phyloP scores from a whole-genome alignment of 2,113 vertebrate genomes.

The Deroptyus accipitrinus region DNA sequence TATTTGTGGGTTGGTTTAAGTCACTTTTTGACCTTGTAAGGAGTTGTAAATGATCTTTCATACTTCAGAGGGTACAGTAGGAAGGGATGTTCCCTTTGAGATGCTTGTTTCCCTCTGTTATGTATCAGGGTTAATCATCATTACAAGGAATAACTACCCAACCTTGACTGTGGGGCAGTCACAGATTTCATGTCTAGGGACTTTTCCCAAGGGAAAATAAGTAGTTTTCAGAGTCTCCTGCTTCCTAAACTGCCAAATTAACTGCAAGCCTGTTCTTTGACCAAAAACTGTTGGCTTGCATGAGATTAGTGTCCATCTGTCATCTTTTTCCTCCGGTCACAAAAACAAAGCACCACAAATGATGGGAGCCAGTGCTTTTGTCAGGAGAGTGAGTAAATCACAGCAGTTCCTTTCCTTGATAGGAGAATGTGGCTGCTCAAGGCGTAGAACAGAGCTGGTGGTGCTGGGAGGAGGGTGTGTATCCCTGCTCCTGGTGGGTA shows the following conservation, averaged over 20 bases:
- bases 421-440: neutral
- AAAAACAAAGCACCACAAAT: neutral
- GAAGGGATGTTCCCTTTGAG: neutral
- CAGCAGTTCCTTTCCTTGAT: neutral
- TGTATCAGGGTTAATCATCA: neutral
- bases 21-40: neutral
- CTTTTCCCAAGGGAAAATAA: conserved; percentile 1
- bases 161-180: neutral
- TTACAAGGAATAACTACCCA: neutral
- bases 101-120: neutral
- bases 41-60: neutral
- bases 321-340: neutral
- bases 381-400: neutral
- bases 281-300: neutral
- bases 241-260: neutral
- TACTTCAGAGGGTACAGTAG: neutral
- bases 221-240: neutral
- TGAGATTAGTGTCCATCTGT: neutral
- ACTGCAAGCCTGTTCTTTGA: neutral
- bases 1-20: neutral
- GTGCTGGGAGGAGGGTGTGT: neutral
- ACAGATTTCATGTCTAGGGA: neutral
- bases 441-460: neutral
- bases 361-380: neutral
- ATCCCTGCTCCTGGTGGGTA: neutral